phyloP scores from a whole-genome alignment of 2,797 vertebrate genomes.

The Dendrocincla tyrannina region DNA sequence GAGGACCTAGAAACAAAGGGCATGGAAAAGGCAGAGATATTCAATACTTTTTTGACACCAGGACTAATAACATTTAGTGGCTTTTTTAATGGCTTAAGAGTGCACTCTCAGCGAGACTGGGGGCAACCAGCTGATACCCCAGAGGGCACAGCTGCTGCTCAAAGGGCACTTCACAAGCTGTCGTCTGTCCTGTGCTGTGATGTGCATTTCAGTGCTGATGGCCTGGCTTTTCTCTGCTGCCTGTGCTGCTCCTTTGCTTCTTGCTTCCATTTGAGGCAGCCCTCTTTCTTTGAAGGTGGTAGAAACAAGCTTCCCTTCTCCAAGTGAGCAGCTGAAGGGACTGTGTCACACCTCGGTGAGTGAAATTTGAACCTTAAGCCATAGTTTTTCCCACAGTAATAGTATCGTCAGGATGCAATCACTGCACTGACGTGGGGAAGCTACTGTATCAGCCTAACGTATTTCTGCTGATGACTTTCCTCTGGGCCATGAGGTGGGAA shows the following conservation, averaged over 20 bases:
- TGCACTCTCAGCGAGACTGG: fast-evolving
- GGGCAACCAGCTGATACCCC: background rate
- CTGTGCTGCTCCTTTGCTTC: background rate
- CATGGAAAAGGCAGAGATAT: background rate
- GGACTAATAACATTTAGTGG: background rate
- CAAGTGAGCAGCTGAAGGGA: background rate
- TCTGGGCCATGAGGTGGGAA: background rate
- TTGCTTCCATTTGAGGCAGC: background rate
- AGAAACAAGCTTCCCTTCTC: background rate
- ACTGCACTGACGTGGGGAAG: background rate
- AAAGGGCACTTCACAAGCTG: background rate
- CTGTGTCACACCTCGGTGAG: background rate
- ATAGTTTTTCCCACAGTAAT: background rate
- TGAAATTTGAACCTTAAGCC: background rate
- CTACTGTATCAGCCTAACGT: background rate
- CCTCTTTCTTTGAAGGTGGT: background rate
- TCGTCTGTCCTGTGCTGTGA: background rate
- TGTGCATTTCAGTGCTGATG: background rate
- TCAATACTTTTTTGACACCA: background rate
- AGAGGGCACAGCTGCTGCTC: background rate
- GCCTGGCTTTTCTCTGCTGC: background rate
- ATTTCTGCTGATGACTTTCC: background rate
- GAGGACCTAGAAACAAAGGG: background rate
- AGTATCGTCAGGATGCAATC: background rate
- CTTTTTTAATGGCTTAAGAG: background rate